Conservation (phyloP, 2,113 vertebrate genomes). For the Brevimyrus niger region DNA sequence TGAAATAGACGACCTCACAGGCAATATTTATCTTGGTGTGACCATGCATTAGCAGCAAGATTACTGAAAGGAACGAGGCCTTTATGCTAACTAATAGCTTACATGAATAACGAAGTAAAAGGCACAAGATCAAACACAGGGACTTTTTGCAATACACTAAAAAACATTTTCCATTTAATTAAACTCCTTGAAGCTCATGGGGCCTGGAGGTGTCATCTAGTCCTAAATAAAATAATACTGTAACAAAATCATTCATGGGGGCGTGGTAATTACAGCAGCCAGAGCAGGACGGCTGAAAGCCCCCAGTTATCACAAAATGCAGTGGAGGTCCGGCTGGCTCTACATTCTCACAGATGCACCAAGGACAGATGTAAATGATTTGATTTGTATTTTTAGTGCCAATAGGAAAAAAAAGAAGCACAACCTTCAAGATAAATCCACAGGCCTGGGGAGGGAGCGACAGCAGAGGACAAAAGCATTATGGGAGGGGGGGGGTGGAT, state of each 20-base stretch:
- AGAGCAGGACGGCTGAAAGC: neutral
- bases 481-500: neutral
- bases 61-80: neutral
- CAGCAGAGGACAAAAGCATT: neutral
- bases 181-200: neutral
- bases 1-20: neutral
- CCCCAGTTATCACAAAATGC: neutral
- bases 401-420: neutral
- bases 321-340: neutral
- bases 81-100: neutral
- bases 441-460: neutral
- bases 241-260: neutral
- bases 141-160: neutral
- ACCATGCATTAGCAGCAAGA: neutral
- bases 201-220: neutral
- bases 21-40: neutral
- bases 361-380: neutral
- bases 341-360: neutral
- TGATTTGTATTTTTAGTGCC: neutral
- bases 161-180: slow-evolving; percentile 4
- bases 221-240: neutral
- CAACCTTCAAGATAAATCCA: neutral
- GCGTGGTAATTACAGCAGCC: slow-evolving; percentile 9
- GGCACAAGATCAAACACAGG: neutral
- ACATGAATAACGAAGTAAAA: neutral